Evolutionary conservation across 2,113 vertebrate species (phyloP).

Genomic region (Vidua macroura): DNA sequence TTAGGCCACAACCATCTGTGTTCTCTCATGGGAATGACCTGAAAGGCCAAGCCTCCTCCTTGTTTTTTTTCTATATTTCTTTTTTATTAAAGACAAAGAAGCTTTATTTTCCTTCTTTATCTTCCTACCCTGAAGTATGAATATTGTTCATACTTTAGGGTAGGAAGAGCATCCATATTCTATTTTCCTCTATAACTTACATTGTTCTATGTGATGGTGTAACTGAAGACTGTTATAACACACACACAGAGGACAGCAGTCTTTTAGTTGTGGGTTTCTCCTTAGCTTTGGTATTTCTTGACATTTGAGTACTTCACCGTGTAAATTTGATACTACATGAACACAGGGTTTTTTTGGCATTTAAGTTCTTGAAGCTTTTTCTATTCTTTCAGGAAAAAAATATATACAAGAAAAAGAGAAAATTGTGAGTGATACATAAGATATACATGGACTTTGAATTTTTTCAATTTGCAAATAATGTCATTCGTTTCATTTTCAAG

Average conservation of each 20-base stretch:
- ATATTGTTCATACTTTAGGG: not conserved
- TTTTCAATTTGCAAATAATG: not conserved
- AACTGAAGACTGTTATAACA: not conserved
- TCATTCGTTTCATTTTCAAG: not conserved
- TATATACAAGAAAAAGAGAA: not conserved
- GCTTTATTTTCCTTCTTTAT: not conserved
- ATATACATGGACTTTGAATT: rapidly evolving
- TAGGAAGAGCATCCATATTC: not conserved
- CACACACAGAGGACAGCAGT: not conserved
- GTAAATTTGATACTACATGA: not conserved
- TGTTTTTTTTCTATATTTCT: not conserved
- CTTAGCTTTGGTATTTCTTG: not conserved
- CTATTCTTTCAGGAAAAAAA: not conserved
- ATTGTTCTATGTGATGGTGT: not conserved
- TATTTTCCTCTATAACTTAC: not conserved
- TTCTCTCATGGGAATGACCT: not conserved
- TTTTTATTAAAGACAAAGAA: no score
- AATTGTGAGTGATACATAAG: not conserved
- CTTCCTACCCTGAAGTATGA: no score
- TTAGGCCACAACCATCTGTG: not conserved
- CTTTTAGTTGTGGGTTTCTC: not conserved
- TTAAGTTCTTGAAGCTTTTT: not conserved
- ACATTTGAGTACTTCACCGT: not conserved
- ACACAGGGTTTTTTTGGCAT: not conserved
- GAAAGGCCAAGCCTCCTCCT: not conserved